Conservation (phyloP, 2,888 invertebrate species). For the Scaptomyza flava region DNA sequence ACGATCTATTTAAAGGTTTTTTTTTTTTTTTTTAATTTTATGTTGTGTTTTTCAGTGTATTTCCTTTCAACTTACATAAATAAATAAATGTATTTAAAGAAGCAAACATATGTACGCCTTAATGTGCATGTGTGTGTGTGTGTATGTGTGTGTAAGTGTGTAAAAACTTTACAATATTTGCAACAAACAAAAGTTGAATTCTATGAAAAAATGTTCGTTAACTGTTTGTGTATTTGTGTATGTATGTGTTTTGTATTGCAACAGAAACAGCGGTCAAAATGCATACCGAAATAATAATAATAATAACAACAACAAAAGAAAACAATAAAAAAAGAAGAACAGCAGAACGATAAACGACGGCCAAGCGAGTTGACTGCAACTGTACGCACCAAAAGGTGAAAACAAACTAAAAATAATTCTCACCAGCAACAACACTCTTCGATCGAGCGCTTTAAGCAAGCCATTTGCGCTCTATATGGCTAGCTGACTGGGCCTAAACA, state of each 20-base stretch:
- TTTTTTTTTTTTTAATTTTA: slow-evolving; percentile 1
- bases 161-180: slow-evolving; percentile 26
- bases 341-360: slow-evolving; percentile 14
- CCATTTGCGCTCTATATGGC: slow-evolving; percentile 22
- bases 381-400: slow-evolving; percentile 74
- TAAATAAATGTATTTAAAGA: slow-evolving; percentile 9
- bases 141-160: neutral
- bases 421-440: slow-evolving; percentile 35
- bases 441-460: slow-evolving; percentile 60
- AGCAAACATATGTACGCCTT: neutral
- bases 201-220: neutral
- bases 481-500: slow-evolving; percentile 7
- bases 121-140: neutral
- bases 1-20: slow-evolving; percentile 30
- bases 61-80: slow-evolving; percentile 1
- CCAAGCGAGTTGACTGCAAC: slow-evolving; percentile 43
- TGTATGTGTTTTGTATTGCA: slow-evolving; percentile 4
- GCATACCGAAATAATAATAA: slow-evolving; percentile 6
- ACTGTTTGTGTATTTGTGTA: neutral
- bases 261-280: slow-evolving; percentile 10
- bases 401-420: slow-evolving; percentile 77
- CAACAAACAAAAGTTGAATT: slow-evolving; percentile 35
- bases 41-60: neutral
- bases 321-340: neutral
- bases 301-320: slow-evolving; percentile 10